Base-by-base conservation (phyloP, 2,797 vertebrate species). In the Pipistrellus pygmaeus region DNA sequence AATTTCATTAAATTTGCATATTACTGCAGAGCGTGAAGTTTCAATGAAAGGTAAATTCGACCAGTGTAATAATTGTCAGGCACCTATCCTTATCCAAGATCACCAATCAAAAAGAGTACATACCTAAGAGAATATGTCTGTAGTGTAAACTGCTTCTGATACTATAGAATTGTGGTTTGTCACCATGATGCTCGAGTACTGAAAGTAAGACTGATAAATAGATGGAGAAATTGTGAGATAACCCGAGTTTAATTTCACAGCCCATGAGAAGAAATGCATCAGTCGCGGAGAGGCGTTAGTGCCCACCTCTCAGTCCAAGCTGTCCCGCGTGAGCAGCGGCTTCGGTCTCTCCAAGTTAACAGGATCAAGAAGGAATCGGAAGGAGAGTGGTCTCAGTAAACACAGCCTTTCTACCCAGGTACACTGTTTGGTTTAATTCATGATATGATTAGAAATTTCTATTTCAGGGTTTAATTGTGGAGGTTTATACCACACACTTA, bases 261-360 rank as follows among this genome's bases (percentile, higher is more conserved):
- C 98, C 75, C 99, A 99, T 71, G 99, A 99, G 97, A 99, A 99
- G 98, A 99, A 99, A 97, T 99, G 98, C 95, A 99, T 99, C 97
- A 99, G 99, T 93, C 99, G 99, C 20, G 99, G 99, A 0, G 99
- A 99, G 97, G 98, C 99, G 0, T 98, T 99, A 68, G 98, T 98
- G 15, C 99, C 99, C 0, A 98, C 98, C 4, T 98, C 99, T 0
- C 99, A 99, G 80, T 99, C 99, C 93, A 99, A 99, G 93, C 98
- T 99, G 91, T 99, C 99, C 64, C 96, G 99, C 13, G 99, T 99
- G 94, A 99, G 99, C 98, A 99, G 99, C 53, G 99, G 99, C 41
- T 99, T 99, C 2, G 99, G 99, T 35, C 99, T 99, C 64, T 99
- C 99, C 90, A 99, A 99, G 97, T 98, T 99, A 80, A 99, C 99